Percentiles rank a stretch among this genome's conserved stretches.
Evolutionary conservation across 1,140 invertebrate species (phyloP).

Genomic region (Trissolcus basalis): DNA sequence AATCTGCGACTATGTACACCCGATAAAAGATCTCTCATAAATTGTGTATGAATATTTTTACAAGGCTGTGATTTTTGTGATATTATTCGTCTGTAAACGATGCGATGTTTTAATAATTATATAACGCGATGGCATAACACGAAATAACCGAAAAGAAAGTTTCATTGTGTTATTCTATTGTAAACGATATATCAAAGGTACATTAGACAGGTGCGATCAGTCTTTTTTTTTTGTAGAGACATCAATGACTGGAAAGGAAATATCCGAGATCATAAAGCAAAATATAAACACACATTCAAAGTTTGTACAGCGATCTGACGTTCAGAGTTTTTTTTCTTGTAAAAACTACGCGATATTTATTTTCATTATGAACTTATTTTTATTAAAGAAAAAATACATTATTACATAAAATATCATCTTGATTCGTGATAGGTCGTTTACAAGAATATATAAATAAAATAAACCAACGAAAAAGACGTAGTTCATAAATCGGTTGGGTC

Average conservation of each 20-base stretch:
- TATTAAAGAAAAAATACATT: too few relatives aligned
- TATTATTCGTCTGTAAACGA: background rate
- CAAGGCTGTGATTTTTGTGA: too few relatives aligned
- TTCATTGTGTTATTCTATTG: slow-evolving; percentile 27
- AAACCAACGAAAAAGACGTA: too few relatives aligned
- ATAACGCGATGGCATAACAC: background rate
- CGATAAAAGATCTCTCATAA: too few relatives aligned
- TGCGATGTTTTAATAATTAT: background rate
- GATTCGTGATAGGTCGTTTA: too few relatives aligned
- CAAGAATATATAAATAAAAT: too few relatives aligned
- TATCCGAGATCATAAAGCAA: slow-evolving; percentile 5
- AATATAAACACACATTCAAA: slow-evolving; percentile 6
- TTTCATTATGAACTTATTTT: too few relatives aligned
- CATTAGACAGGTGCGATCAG: slow-evolving; percentile 21
- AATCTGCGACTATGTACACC: too few relatives aligned
- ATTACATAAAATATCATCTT: too few relatives aligned
- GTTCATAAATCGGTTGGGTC: too few relatives aligned
- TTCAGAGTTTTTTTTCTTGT: background rate
- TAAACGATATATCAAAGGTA: slow-evolving; percentile 18
- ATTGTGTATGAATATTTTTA: too few relatives aligned
- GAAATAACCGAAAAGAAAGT: slow-evolving; percentile 21
- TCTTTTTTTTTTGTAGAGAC: slow-evolving; percentile 31
- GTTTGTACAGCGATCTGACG: background rate
- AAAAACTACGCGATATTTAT: too few relatives aligned
- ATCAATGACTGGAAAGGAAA: slow-evolving; percentile 45